These are phyloP conservation scores for Chascanopsetta lugubris DNA, from an alignment of 2,113 vertebrate species.

Conservation along the genomic window DNA sequence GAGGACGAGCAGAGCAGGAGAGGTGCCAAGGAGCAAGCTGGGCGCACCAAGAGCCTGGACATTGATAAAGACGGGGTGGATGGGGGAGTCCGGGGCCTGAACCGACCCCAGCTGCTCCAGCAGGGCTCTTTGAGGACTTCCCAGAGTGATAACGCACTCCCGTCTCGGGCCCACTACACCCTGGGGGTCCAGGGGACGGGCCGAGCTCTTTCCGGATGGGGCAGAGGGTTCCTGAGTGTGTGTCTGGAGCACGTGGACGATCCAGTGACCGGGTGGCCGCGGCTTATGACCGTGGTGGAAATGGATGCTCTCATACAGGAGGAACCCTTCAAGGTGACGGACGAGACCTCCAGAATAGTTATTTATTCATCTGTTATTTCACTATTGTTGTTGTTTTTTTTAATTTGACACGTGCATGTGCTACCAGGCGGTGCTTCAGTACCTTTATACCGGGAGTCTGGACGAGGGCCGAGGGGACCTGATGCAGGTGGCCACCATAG, in stretches of 20 bases:
- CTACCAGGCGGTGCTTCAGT: slow-evolving; percentile 84
- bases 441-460: slow-evolving; percentile 88
- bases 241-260: slow-evolving; percentile 83
- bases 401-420: slow-evolving; percentile 16
- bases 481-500: slow-evolving; percentile 89
- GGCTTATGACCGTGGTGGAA: slow-evolving; percentile 84
- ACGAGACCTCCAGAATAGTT: too few species aligned
- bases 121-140: slow-evolving; percentile 79
- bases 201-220: slow-evolving; percentile 83
- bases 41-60: slow-evolving; percentile 83
- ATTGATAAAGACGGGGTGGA: slow-evolving; percentile 77
- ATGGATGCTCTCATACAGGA: slow-evolving; percentile 86
- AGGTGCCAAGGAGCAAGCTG: slow-evolving; percentile 80
- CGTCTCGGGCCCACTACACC: slow-evolving; percentile 68
- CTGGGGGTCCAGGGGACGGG: slow-evolving; percentile 50
- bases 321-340: slow-evolving; percentile 80
- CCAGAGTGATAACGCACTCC: slow-evolving; percentile 81
- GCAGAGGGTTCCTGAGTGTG: slow-evolving; percentile 86
- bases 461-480: slow-evolving; percentile 84
- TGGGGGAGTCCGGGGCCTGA: slow-evolving; percentile 60
- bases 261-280: slow-evolving; percentile 79
- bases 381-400: too few species aligned
- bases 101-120: slow-evolving; percentile 73
- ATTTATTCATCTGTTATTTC: too few species aligned
- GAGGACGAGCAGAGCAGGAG: slow-evolving; percentile 79